Conservation (phyloP, 1,140 invertebrate species). For the Gonioctena quinquepunctata region DNA sequence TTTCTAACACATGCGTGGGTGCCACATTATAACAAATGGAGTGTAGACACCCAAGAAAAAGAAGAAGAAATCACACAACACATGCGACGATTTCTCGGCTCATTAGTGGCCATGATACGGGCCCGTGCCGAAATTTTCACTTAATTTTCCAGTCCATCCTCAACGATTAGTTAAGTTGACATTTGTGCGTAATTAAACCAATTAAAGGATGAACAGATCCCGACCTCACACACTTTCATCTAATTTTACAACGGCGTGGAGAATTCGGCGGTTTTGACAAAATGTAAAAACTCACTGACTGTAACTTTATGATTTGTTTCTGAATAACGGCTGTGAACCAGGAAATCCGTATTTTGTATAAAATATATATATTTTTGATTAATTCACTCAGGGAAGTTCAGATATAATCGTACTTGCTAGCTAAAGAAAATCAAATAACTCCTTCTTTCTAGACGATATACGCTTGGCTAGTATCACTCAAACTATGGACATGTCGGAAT, state of each 20-base stretch:
- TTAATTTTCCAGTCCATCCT: slow-evolving; percentile 33
- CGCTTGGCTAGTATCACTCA: no score
- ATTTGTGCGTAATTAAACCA: slow-evolving; percentile 30
- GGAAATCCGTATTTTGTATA: no score
- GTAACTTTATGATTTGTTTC: not conserved
- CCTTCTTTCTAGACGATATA: no score
- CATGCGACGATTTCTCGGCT: not conserved
- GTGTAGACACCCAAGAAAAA: slow-evolving; percentile 13
- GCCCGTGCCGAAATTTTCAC: slow-evolving; percentile 36
- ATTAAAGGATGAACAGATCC: slow-evolving; percentile 26
- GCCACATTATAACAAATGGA: slow-evolving; percentile 3
- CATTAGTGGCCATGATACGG: slow-evolving; percentile 25
- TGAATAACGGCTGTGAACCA: not conserved
- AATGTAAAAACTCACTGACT: not conserved
- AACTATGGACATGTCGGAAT: no score
- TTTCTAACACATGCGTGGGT: slow-evolving; percentile 8
- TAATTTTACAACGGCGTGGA: slow-evolving; percentile 2
- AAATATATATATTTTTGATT: no score
- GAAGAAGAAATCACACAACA: slow-evolving; percentile 2
- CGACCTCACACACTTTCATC: slow-evolving; percentile 29
- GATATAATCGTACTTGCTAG: no score
- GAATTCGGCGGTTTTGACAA: slow-evolving; percentile 7
- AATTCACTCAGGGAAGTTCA: no score
- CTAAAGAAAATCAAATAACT: no score
- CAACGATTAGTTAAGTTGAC: slow-evolving; percentile 25